Conservation (phyloP, 2,113 vertebrate genomes). For the Stigmatopora nigra region DNA sequence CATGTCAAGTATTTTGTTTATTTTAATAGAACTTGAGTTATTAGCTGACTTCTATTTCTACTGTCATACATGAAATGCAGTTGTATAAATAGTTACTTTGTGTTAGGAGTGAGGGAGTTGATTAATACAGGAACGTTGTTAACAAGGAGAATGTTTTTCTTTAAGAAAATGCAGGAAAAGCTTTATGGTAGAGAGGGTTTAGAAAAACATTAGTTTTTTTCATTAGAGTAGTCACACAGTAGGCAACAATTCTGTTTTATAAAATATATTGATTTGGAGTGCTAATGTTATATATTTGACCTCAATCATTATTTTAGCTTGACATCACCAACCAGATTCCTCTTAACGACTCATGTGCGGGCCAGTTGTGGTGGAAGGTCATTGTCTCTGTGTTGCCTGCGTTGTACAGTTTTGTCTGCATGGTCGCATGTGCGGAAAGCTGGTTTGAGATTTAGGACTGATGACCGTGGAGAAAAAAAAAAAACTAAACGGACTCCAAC, state of each 20-base stretch:
- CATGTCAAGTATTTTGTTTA: slow-evolving; percentile 20
- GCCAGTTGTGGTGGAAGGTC: slow-evolving; percentile 2
- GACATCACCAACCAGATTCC: slow-evolving; percentile 5
- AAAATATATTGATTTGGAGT: slow-evolving; percentile 37
- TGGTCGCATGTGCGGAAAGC: slow-evolving; percentile 32
- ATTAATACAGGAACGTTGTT: slow-evolving; percentile 49
- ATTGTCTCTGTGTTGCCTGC: slow-evolving; percentile 9
- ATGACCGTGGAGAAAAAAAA: slow-evolving; percentile 10
- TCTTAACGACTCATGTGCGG: slow-evolving; percentile 5
- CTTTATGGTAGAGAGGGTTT: slow-evolving; percentile 42
- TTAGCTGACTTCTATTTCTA: slow-evolving; percentile 29
- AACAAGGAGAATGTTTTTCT: slow-evolving; percentile 38
- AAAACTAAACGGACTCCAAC: slow-evolving; percentile 8
- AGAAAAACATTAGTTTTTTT: slow-evolving; percentile 20
- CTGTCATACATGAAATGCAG: slow-evolving; percentile 19
- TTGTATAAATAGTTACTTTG: slow-evolving; percentile 33
- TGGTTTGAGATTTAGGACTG: slow-evolving; percentile 6
- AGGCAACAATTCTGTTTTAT: slow-evolving; percentile 28
- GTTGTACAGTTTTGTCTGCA: slow-evolving; percentile 22
- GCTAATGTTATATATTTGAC: slow-evolving; percentile 16
- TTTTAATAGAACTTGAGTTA: slow-evolving; percentile 21
- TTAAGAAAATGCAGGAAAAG: slow-evolving; percentile 25
- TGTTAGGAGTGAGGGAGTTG: slow-evolving; percentile 31
- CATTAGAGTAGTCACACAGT: slow-evolving; percentile 27
- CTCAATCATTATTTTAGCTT: slow-evolving; percentile 26